Conservation (phyloP, 2,113 vertebrate genomes). For the Pimephales promelas region DNA sequence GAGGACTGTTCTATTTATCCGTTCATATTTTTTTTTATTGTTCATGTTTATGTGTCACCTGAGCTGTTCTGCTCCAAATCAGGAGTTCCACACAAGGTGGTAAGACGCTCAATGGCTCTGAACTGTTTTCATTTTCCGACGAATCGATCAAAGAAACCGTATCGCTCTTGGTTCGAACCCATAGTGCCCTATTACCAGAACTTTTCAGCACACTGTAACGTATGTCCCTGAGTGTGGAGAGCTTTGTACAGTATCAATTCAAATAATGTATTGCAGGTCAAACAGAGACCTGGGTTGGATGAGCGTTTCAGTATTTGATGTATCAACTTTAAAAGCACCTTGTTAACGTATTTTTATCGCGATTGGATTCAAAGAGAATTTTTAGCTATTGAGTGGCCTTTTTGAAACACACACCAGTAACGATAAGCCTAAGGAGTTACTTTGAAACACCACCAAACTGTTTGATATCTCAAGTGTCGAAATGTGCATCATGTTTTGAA, state of each 20-base stretch:
- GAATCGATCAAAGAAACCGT: conserved; percentile 62
- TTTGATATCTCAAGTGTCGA: conserved; percentile 49
- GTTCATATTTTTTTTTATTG: conserved; percentile 58
- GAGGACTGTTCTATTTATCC: conserved; percentile 53
- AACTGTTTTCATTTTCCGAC: conserved; percentile 78
- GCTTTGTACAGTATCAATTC: conserved; percentile 61
- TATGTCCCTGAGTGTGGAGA: conserved; percentile 72
- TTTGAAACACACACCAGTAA: conserved; percentile 54
- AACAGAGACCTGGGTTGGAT: conserved; percentile 51
- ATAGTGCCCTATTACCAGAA: conserved; percentile 66
- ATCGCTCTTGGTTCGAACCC: conserved; percentile 61
- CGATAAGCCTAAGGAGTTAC: conserved; percentile 48
- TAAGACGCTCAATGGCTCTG: conserved; percentile 68
- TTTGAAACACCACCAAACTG: conserved; percentile 42
- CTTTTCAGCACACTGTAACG: conserved; percentile 69
- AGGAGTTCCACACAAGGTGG: conserved; percentile 45
- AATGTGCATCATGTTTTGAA: conserved; percentile 51
- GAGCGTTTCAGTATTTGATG: conserved; percentile 50
- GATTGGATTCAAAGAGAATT: conserved; percentile 48
- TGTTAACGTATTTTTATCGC: conserved; percentile 41
- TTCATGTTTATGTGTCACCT: conserved; percentile 42
- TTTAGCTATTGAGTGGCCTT: conserved; percentile 51
- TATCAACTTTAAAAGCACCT: conserved; percentile 54
- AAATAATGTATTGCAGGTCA: conserved; percentile 58
- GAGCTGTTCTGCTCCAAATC: conserved; percentile 49